Evolutionary conservation across 2,888 invertebrate genomes (phyloP).

Genomic region (Eumacrocentrus americanus): DNA sequence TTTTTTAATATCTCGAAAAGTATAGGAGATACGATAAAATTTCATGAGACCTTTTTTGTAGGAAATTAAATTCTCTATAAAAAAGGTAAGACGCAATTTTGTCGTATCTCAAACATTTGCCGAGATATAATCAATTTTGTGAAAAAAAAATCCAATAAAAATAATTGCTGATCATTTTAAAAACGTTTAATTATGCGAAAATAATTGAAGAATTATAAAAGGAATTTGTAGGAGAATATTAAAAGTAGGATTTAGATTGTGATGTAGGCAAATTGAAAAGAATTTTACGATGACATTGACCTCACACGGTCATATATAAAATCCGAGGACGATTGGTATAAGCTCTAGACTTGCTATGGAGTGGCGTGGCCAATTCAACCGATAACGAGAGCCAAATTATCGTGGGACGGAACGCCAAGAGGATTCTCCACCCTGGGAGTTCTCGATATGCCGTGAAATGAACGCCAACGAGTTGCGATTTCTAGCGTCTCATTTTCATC

Average conservation of each 20-base stretch:
- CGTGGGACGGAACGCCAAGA: slow-evolving; percentile 43
- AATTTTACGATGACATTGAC: slow-evolving; percentile 21
- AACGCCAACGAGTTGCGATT: neutral
- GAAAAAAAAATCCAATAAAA: too few species aligned
- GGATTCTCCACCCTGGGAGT: slow-evolving; percentile 36
- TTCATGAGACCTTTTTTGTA: too few species aligned
- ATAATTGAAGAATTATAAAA: too few species aligned
- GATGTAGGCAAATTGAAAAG: neutral
- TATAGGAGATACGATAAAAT: too few species aligned
- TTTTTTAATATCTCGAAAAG: too few species aligned
- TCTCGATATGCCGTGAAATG: slow-evolving; percentile 22
- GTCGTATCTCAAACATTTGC: too few species aligned
- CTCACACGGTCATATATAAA: neutral
- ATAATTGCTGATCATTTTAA: too few species aligned
- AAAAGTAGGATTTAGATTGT: neutral
- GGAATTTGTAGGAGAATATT: too few species aligned
- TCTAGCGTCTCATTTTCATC: slow-evolving; percentile 1
- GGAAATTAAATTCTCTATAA: too few species aligned
- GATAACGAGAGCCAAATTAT: slow-evolving; percentile 47
- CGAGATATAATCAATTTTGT: too few species aligned
- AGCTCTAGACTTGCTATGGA: slow-evolving; percentile 4
- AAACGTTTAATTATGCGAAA: slow-evolving; percentile 6
- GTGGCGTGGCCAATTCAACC: slow-evolving; percentile 41
- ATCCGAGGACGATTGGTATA: neutral
- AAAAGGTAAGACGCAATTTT: too few species aligned